phyloP scores from a whole-genome alignment of 1,140 invertebrate genomes.

The Stegodyphus mimosarum region DNA sequence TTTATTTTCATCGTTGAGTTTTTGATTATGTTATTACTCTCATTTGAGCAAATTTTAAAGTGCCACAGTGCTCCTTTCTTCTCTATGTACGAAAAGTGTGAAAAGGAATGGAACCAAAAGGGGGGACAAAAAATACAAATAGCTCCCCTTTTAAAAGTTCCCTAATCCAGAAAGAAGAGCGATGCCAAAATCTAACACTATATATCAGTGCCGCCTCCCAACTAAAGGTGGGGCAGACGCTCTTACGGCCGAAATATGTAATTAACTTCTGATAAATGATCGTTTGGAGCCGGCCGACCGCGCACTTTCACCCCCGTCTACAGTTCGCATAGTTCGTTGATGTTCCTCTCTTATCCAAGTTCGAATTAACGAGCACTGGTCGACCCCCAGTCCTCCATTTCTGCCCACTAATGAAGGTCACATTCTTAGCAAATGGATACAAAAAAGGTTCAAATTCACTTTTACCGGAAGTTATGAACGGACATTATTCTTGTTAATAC shows the following conservation, averaged over 20 bases:
- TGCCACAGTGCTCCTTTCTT: no score
- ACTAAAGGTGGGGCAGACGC: conserved; percentile 39
- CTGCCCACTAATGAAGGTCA: not conserved
- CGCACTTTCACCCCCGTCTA: conserved; percentile 34
- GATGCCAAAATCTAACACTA: not conserved
- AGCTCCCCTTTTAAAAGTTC: conserved; percentile 33
- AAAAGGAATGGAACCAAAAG: not conserved
- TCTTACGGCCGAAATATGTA: conserved; percentile 52
- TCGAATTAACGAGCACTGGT: not conserved
- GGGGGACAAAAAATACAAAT: conserved; percentile 8
- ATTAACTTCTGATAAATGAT: conserved; percentile 60
- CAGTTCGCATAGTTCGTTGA: not conserved
- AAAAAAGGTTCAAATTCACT: no score
- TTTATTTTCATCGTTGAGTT: no score
- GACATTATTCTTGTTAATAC: no score
- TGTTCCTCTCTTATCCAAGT: not conserved
- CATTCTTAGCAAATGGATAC: no score
- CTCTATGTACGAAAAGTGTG: not conserved
- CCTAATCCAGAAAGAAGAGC: not conserved
- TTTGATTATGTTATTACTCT: no score
- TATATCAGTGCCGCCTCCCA: conserved; percentile 14
- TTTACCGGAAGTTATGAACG: no score
- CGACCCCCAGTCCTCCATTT: conserved; percentile 19
- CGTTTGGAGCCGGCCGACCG: conserved; percentile 39
- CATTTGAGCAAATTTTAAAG: no score